Percentiles rank a stretch among this genome's conserved stretches.
Evolutionary conservation across 2,888 invertebrate species (phyloP).

Genomic region (Drosophila mettleri): DNA sequence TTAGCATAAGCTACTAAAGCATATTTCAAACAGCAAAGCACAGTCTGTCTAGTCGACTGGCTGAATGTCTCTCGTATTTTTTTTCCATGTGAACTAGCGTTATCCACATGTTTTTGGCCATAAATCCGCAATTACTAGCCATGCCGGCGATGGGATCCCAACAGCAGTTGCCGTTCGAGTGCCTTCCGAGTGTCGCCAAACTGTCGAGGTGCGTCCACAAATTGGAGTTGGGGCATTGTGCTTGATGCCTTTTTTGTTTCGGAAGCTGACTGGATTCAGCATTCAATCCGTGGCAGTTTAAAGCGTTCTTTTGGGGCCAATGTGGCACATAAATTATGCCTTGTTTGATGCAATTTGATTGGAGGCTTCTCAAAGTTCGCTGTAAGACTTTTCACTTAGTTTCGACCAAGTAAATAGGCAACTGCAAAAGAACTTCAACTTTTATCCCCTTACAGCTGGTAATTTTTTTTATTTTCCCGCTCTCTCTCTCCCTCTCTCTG

Average conservation of each 20-base stretch:
- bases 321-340: conserved; percentile 71
- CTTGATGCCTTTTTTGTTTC: conserved; percentile 9
- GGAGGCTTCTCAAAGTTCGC: conserved; percentile 42
- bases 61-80: not conserved
- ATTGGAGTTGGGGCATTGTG: conserved; percentile 52
- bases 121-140: conserved; percentile 12
- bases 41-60: not conserved
- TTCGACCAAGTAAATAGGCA: conserved; percentile 44
- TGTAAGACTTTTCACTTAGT: conserved; percentile 32
- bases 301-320: conserved; percentile 38
- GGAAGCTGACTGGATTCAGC: conserved; percentile 15
- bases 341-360: conserved; percentile 67
- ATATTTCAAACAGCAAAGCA: not conserved
- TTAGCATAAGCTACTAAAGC: not conserved
- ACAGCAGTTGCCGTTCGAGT: conserved; percentile 1
- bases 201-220: conserved; percentile 14
- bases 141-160: not conserved
- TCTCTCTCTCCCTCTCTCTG: not conserved
- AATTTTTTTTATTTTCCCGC: conserved; percentile 19
- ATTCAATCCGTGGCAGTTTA: conserved; percentile 57
- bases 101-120: conserved; percentile 10
- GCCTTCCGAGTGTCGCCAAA: conserved; percentile 7
- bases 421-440: conserved; percentile 38
- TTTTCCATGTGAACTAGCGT: not conserved
- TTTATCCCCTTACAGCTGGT: conserved; percentile 14